phyloP scores from a whole-genome alignment of 2,113 vertebrate species.

The Anhinga rufa region DNA sequence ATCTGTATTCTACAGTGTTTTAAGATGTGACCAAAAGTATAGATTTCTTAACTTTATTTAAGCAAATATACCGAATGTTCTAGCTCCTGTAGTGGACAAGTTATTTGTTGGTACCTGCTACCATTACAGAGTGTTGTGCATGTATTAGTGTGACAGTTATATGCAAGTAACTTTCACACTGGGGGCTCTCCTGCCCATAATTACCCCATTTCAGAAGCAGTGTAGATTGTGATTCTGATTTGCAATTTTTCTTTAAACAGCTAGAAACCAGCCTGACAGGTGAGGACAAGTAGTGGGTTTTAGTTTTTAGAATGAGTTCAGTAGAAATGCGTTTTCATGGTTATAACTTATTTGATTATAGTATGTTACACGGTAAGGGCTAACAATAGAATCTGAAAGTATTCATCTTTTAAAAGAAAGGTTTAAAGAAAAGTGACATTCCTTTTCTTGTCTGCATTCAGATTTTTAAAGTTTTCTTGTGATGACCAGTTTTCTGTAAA shows the following conservation, averaged over 20 bases:
- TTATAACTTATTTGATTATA: not conserved
- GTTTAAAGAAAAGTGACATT: slow-evolving; percentile 39
- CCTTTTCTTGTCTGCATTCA: slow-evolving; percentile 12
- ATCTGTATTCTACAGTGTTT: not conserved
- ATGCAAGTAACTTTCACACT: not conserved
- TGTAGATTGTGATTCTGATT: not conserved
- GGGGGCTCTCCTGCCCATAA: not conserved
- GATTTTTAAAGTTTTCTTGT: slow-evolving; percentile 7
- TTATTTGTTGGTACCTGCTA: not conserved
- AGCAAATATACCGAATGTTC: not conserved
- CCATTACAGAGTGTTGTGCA: not conserved
- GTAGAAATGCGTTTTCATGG: not conserved
- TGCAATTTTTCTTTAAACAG: not conserved
- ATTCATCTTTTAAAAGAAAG: not conserved
- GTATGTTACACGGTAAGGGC: not conserved
- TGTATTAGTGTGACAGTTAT: not conserved
- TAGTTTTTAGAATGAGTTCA: slow-evolving; percentile 20
- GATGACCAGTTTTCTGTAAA: not conserved
- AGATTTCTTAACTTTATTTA: not conserved
- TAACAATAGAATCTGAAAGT: not conserved
- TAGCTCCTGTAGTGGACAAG: not conserved
- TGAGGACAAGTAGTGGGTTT: slow-evolving; percentile 3
- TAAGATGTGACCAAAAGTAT: slow-evolving; percentile 22
- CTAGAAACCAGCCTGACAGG: not conserved
- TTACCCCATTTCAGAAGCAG: not conserved